Conservation (phyloP, 2,113 vertebrate genomes). For the Halichoeres trimaculatus region DNA sequence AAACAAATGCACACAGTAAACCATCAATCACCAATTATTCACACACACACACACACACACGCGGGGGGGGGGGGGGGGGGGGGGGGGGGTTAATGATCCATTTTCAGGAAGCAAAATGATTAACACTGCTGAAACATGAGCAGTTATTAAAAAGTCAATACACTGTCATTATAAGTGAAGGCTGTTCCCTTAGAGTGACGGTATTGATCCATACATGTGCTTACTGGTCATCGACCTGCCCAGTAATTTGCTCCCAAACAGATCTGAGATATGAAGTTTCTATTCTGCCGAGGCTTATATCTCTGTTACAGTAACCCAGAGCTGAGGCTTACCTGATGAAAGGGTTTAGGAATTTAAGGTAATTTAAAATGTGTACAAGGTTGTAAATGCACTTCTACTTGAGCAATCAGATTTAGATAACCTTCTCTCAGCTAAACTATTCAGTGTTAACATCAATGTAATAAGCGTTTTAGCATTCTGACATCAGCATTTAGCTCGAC, state of each 20-base stretch:
- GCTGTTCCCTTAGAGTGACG: constrained; percentile 79
- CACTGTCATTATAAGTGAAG: constrained; percentile 83
- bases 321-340: not conserved
- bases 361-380: constrained; percentile 12
- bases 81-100: constrained; percentile 34
- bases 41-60: not conserved
- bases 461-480: no score
- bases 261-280: constrained; percentile 73
- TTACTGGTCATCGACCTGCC: constrained; percentile 78
- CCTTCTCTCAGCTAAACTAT: no score
- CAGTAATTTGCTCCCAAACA: constrained; percentile 77
- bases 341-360: constrained; percentile 33
- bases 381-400: not conserved
- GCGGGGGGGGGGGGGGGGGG: no score
- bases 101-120: constrained; percentile 76
- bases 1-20: constrained; percentile 13
- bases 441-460: no score
- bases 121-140: constrained; percentile 80
- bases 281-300: constrained; percentile 47
- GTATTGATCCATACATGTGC: constrained; percentile 79
- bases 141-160: constrained; percentile 84
- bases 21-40: not conserved
- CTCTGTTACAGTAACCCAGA: constrained; percentile 34
- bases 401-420: not conserved
- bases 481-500: no score